Conservation (phyloP, 2,797 vertebrate genomes). For the Lithobates pipiens region DNA sequence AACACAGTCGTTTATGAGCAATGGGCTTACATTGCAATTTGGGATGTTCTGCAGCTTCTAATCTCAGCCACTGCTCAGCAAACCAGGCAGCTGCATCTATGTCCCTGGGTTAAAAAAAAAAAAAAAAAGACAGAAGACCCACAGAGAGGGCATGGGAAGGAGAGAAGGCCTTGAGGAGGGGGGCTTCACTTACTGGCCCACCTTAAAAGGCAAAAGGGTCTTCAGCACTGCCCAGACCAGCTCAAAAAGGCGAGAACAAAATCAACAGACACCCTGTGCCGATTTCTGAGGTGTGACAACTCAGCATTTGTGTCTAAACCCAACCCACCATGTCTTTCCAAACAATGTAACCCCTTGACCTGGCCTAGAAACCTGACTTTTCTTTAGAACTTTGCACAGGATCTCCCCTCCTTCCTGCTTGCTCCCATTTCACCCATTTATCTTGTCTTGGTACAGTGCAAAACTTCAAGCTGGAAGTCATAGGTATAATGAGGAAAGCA, state of each 20-base stretch:
- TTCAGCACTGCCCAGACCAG: background rate
- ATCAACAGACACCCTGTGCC: background rate
- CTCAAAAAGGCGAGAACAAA: constrained; percentile 1
- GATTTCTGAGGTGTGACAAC: constrained; percentile 37
- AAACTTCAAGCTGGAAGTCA: background rate
- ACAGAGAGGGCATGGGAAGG: constrained; percentile 33
- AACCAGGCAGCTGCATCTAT: constrained; percentile 13
- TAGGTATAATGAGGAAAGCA: background rate
- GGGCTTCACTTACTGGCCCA: constrained; percentile 23
- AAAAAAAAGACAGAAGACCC: constrained; percentile 11
- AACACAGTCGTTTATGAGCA: background rate
- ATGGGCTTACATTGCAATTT: background rate
- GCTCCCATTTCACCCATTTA: constrained; percentile 23
- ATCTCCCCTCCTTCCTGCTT: background rate
- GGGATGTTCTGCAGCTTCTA: background rate
- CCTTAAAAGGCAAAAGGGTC: constrained; percentile 37
- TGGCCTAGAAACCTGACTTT: constrained; percentile 4
- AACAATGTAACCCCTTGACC: constrained; percentile 49
- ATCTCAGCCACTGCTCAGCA: constrained; percentile 11
- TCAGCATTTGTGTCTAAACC: constrained; percentile 37
- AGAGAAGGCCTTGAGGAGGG: constrained; percentile 32
- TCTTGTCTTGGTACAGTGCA: constrained; percentile 20
- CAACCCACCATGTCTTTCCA: constrained; percentile 7
- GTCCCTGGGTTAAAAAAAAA: background rate
- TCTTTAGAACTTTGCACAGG: background rate